Evolutionary conservation across 2,888 invertebrate genomes (phyloP).

Genomic region (Limnephilus marmoratus): DNA sequence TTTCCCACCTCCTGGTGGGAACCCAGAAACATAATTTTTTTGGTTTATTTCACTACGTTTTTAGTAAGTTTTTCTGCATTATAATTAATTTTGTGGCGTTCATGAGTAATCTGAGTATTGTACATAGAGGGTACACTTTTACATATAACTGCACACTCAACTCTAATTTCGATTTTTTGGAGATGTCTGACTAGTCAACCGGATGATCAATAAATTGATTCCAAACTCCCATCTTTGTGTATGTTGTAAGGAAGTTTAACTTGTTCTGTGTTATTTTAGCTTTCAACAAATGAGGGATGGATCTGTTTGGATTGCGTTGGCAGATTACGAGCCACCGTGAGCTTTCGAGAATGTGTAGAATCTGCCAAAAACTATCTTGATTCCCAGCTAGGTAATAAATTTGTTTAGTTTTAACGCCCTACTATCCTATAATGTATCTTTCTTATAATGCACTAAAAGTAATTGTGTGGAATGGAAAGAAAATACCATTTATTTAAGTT

Average conservation of each 20-base stretch:
- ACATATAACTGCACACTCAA: no score
- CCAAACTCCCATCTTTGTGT: not conserved
- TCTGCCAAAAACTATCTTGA: constrained; percentile 55
- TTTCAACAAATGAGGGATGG: constrained; percentile 49
- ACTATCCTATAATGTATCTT: no score
- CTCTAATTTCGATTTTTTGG: no score
- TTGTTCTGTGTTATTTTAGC: constrained; percentile 43
- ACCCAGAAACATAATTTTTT: no score
- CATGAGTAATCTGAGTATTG: no score
- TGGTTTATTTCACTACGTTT: no score
- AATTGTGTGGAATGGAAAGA: not conserved
- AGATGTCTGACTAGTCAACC: no score
- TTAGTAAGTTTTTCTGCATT: no score
- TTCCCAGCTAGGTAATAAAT: constrained; percentile 2
- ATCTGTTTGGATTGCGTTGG: constrained; percentile 62
- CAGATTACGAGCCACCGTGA: constrained; percentile 54
- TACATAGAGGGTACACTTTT: no score
- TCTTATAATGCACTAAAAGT: not conserved
- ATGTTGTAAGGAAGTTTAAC: not conserved
- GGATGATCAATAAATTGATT: not conserved
- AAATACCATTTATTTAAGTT: not conserved
- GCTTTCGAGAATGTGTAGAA: constrained; percentile 57
- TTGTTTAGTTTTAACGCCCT: no score
- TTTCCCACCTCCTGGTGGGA: no score
- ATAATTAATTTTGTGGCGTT: no score